Conservation (phyloP, 2,797 vertebrate species). For the Epinephelus coioides region DNA sequence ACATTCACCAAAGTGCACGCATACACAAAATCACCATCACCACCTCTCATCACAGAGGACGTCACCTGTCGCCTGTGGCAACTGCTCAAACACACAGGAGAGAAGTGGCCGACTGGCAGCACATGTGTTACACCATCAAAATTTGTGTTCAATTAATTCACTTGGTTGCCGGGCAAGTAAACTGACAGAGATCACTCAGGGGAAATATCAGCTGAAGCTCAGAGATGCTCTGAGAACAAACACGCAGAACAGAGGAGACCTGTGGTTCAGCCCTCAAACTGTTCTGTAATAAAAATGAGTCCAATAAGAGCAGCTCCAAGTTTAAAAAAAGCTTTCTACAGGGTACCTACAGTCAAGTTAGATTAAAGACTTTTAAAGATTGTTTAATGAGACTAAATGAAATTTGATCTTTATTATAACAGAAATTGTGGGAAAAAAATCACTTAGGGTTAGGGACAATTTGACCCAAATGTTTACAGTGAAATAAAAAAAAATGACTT, state of each 20-base stretch:
- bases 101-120: constrained; percentile 33
- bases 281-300: not conserved
- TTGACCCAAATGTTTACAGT: no score
- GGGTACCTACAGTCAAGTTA: no score
- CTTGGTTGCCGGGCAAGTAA: constrained; percentile 35
- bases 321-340: not conserved
- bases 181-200: constrained; percentile 11
- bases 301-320: not conserved
- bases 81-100: constrained; percentile 72
- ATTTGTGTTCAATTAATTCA: constrained; percentile 48
- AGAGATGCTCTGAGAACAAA: not conserved
- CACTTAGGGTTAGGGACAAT: no score
- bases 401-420: no score
- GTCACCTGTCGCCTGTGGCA: constrained; percentile 76
- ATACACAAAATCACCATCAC: constrained; percentile 47
- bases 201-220: not conserved
- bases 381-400: no score
- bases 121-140: constrained; percentile 48
- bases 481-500: no score
- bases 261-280: not conserved
- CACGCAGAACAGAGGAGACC: constrained; percentile 2
- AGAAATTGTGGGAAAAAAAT: no score
- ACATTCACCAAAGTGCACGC: constrained; percentile 27
- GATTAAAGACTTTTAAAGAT: no score
- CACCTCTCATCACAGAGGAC: constrained; percentile 48